Evolutionary conservation across 2,113 vertebrate species (phyloP).

Genomic region (Anoura caudifer): DNA sequence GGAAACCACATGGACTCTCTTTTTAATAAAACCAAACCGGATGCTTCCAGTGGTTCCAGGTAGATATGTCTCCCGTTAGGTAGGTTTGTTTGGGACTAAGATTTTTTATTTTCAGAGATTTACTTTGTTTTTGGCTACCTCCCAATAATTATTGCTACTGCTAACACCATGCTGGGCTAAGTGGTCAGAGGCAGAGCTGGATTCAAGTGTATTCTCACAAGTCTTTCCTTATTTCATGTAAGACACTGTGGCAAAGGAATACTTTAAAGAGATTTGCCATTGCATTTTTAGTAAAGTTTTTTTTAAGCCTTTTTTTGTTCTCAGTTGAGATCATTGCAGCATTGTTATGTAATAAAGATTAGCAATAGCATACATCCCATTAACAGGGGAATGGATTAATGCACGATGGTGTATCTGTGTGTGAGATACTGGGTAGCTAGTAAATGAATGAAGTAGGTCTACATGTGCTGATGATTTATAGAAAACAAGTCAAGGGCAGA

Average conservation of each 20-base stretch:
- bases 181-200: neutral
- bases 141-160: neutral
- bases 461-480: neutral
- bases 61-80: neutral
- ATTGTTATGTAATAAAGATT: neutral
- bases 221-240: neutral
- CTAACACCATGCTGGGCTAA: neutral
- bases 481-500: neutral
- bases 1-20: neutral
- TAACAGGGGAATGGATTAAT: neutral
- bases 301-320: neutral
- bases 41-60: neutral
- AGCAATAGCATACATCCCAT: neutral
- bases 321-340: neutral
- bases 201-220: neutral
- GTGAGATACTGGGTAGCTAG: neutral
- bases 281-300: neutral
- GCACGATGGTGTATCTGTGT: neutral
- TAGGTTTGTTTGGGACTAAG: neutral
- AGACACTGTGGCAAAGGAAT: neutral
- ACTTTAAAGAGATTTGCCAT: neutral
- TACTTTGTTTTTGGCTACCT: neutral
- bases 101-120: neutral
- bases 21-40: neutral
- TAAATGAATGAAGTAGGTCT: neutral